Conservation (phyloP, 2,888 invertebrate genomes). For the Mellilla xanthometata region DNA sequence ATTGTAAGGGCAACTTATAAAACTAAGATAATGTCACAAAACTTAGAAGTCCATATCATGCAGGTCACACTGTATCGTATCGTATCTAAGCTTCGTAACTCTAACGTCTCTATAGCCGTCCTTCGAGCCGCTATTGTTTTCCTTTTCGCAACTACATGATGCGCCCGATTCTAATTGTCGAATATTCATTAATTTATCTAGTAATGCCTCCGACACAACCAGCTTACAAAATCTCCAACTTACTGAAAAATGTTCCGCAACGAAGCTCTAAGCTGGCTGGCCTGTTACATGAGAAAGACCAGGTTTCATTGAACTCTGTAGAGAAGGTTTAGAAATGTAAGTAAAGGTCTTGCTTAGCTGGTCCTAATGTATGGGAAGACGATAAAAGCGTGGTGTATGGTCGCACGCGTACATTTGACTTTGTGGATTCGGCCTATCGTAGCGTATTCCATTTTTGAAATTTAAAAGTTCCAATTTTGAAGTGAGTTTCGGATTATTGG, state of each 20-base stretch:
- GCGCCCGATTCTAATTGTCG: slow-evolving; percentile 55
- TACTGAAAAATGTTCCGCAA: neutral
- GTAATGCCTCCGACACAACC: slow-evolving; percentile 40
- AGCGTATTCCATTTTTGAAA: slow-evolving; percentile 41
- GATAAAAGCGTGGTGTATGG: slow-evolving; percentile 62
- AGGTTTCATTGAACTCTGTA: slow-evolving; percentile 3
- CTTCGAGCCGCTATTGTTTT: slow-evolving; percentile 52
- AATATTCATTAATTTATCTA: slow-evolving; percentile 62
- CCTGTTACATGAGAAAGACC: slow-evolving; percentile 4
- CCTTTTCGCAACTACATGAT: slow-evolving; percentile 55
- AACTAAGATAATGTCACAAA: no score
- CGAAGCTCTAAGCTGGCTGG: slow-evolving; percentile 4
- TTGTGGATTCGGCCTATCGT: slow-evolving; percentile 38
- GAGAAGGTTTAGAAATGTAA: neutral
- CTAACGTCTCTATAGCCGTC: slow-evolving; percentile 50
- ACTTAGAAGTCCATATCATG: no score
- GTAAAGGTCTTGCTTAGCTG: slow-evolving; percentile 41
- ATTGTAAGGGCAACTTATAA: no score
- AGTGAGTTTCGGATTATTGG: slow-evolving; percentile 31
- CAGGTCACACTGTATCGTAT: no score
- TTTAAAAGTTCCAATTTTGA: slow-evolving; percentile 35
- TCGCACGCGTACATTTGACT: slow-evolving; percentile 59
- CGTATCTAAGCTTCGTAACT: slow-evolving; percentile 21
- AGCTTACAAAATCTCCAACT: slow-evolving; percentile 10
- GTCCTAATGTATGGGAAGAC: slow-evolving; percentile 46